Percentiles rank a stretch among this genome's conserved stretches.
phyloP scores from a whole-genome alignment of 2,888 invertebrate species.

The Latrodectus elegans region DNA sequence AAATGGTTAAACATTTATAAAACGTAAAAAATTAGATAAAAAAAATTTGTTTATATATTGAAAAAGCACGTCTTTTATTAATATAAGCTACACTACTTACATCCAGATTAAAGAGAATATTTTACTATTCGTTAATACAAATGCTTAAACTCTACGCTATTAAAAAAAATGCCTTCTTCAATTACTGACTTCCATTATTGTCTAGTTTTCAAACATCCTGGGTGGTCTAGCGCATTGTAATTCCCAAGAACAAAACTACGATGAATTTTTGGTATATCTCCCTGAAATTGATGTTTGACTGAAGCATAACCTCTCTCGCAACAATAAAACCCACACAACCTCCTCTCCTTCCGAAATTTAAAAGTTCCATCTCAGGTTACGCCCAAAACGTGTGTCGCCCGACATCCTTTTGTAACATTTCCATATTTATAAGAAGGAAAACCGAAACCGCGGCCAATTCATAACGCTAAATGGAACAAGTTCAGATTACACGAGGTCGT shows the following conservation, averaged over 20 bases:
- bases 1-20: no score
- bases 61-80: no score
- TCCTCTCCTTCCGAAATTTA: not conserved
- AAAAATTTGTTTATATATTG: no score
- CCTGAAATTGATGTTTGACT: conserved; percentile 34
- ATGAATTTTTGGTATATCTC: conserved; percentile 18
- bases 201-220: not conserved
- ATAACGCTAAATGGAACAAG: conserved; percentile 68
- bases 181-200: no score
- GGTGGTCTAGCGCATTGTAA: conserved; percentile 25
- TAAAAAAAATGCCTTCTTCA: no score
- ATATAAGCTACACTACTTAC: no score
- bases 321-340: no score
- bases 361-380: conserved; percentile 43
- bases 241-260: conserved; percentile 12
- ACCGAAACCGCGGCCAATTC: conserved; percentile 43
- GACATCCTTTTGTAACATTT: conserved; percentile 65
- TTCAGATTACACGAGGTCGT: conserved; percentile 54
- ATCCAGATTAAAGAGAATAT: no score
- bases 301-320: not conserved
- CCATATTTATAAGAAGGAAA: conserved; percentile 69
- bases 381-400: conserved; percentile 62
- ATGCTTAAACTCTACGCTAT: no score
- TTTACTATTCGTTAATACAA: no score
- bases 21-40: no score